Conservation (phyloP, 2,888 invertebrate species). For the Agonopterix alstromeriana region DNA sequence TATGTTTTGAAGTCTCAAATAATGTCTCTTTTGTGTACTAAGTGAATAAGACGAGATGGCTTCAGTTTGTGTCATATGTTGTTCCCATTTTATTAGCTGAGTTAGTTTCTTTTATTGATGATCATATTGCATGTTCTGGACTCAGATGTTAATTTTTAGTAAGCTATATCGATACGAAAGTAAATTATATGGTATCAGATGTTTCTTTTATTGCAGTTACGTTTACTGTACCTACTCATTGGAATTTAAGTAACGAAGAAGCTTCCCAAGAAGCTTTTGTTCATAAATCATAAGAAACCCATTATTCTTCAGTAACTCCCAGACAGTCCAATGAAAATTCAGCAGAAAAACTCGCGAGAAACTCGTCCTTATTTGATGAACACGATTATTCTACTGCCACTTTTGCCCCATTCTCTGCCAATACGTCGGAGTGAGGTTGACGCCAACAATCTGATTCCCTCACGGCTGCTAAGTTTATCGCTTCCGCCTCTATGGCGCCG, state of each 20-base stretch:
- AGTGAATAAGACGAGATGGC: no score
- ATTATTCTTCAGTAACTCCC: neutral
- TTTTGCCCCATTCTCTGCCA: slow-evolving; percentile 44
- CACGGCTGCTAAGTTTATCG: slow-evolving; percentile 52
- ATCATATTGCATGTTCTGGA: no score
- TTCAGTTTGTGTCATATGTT: no score
- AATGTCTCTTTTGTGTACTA: neutral
- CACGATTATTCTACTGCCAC: slow-evolving; percentile 35
- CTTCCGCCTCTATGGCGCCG: slow-evolving; percentile 45
- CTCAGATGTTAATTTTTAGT: no score
- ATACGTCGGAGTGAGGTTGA: slow-evolving; percentile 39
- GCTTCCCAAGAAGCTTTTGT: neutral
- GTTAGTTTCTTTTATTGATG: no score
- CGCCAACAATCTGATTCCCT: slow-evolving; percentile 61
- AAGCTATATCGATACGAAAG: no score
- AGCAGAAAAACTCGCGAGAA: neutral
- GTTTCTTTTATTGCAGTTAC: no score
- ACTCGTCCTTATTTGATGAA: slow-evolving; percentile 4
- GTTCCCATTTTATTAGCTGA: no score
- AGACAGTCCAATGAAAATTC: slow-evolving; percentile 1
- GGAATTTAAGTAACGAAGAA: no score
- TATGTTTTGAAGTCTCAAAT: neutral
- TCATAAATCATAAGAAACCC: neutral
- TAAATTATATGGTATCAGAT: no score
- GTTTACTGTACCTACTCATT: no score